Evolutionary conservation across 2,113 vertebrate genomes (phyloP).

Genomic region (Arenaria interpres): DNA sequence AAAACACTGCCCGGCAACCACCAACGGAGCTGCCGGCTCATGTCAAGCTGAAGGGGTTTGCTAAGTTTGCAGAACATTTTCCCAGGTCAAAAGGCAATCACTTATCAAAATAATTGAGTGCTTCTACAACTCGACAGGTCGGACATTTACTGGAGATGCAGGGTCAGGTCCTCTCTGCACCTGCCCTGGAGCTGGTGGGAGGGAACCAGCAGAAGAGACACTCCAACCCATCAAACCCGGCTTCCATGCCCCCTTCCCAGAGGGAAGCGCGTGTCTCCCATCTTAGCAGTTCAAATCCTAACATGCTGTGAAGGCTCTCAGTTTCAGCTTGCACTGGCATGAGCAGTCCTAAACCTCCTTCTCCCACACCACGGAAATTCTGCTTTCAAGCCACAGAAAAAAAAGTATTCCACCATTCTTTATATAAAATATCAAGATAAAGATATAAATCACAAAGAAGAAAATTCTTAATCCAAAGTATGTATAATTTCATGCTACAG

Average conservation of each 20-base stretch:
- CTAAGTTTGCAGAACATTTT: not conserved
- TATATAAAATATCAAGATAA: not conserved
- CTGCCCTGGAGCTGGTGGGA: not conserved
- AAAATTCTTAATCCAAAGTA: not conserved
- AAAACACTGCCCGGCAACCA: not conserved
- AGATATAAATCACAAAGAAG: not conserved
- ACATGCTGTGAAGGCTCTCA: not conserved
- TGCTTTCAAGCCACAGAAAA: not conserved
- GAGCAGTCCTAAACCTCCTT: not conserved
- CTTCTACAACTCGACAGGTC: fast-evolving
- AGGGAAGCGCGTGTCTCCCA: not conserved
- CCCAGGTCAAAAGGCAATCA: not conserved
- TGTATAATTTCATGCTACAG: not conserved
- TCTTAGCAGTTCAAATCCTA: not conserved
- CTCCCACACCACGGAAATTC: not conserved
- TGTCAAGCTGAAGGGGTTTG: not conserved
- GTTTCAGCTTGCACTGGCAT: not conserved
- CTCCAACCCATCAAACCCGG: fast-evolving
- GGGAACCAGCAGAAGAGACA: not conserved
- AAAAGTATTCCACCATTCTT: not conserved
- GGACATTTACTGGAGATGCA: not conserved
- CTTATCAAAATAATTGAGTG: not conserved
- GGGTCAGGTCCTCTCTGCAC: not conserved
- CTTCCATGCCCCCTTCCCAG: not conserved
- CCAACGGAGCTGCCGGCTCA: not conserved